These are phyloP conservation scores for Remorina albescens DNA, from an alignment of 2,797 vertebrate genomes.

Conservation along the genomic window DNA sequence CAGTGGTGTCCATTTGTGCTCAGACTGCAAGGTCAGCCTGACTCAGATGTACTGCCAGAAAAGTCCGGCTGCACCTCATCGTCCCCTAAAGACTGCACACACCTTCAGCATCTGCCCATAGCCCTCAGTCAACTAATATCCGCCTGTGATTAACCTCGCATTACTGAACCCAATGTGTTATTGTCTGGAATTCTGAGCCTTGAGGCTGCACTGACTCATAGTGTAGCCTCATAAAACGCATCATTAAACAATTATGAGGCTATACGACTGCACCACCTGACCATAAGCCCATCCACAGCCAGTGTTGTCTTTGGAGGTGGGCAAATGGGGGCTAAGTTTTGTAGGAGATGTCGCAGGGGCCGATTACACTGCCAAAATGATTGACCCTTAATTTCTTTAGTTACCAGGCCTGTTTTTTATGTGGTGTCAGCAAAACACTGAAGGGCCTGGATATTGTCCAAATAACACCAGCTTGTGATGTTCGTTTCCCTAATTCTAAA, in stretches of 20 bases:
- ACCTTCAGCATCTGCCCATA: conserved; percentile 50
- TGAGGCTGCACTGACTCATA: conserved; percentile 70
- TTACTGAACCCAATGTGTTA: conserved; percentile 65
- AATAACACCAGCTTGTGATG: conserved; percentile 28
- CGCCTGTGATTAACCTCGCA: conserved; percentile 80
- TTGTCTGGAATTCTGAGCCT: conserved; percentile 69
- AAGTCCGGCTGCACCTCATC: conserved; percentile 43
- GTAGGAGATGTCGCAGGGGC: conserved; percentile 15
- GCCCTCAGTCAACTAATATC: conserved; percentile 66
- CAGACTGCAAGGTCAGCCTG: conserved; percentile 53
- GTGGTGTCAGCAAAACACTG: conserved; percentile 7
- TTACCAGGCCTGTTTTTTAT: conserved; percentile 38
- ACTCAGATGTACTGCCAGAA: conserved; percentile 45
- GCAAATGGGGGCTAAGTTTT: conserved; percentile 10
- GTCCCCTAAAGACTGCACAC: conserved; percentile 45
- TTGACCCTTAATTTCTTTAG: conserved; percentile 43
- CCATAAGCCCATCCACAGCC: conserved; percentile 48
- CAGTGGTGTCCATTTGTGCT: conserved; percentile 43
- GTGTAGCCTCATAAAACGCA: conserved; percentile 78
- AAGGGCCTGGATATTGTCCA: conserved; percentile 34
- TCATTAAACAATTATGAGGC: conserved; percentile 83
- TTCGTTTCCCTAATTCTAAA: conserved; percentile 17
- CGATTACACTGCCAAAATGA: conserved; percentile 48
- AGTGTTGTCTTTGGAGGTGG: conserved; percentile 64
- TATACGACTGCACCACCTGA: conserved; percentile 70